Percentiles rank a stretch among this genome's conserved stretches.
Conservation (phyloP, 1,140 invertebrate genomes). For the Druon quercuslanigerum region DNA sequence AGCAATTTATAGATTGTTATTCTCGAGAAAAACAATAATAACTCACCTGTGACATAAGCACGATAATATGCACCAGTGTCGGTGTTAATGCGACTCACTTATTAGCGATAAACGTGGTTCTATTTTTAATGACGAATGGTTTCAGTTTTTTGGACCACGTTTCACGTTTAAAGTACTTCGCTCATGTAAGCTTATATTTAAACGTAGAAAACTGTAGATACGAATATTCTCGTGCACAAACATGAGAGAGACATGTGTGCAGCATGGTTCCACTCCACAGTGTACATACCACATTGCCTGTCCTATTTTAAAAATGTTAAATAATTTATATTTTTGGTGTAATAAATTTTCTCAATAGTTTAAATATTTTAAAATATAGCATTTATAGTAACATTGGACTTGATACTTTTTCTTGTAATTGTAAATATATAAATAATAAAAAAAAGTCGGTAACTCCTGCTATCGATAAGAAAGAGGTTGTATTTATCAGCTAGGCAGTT, state of each 20-base stretch:
- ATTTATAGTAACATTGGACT: too few relatives aligned
- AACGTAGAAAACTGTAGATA: not conserved
- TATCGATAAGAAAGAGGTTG: too few relatives aligned
- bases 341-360: too few relatives aligned
- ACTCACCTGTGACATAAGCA: conserved; percentile 26
- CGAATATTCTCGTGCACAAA: conserved; percentile 1
- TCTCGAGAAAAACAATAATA: not conserved
- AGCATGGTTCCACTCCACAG: too few relatives aligned
- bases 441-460: too few relatives aligned
- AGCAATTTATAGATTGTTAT: not conserved
- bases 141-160: conserved; percentile 27
- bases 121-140: conserved; percentile 26
- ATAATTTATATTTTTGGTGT: too few relatives aligned
- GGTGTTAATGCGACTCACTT: conserved; percentile 12
- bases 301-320: too few relatives aligned
- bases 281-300: too few relatives aligned
- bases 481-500: too few relatives aligned
- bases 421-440: too few relatives aligned
- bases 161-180: conserved; percentile 1
- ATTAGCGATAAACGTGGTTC: conserved; percentile 3
- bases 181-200: conserved; percentile 10
- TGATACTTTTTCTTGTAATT: too few relatives aligned
- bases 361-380: too few relatives aligned
- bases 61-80: not conserved
- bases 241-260: not conserved